Evolutionary conservation across 1,140 invertebrate species (phyloP).

Genomic region (Carcinoscorpius rotundicauda): DNA sequence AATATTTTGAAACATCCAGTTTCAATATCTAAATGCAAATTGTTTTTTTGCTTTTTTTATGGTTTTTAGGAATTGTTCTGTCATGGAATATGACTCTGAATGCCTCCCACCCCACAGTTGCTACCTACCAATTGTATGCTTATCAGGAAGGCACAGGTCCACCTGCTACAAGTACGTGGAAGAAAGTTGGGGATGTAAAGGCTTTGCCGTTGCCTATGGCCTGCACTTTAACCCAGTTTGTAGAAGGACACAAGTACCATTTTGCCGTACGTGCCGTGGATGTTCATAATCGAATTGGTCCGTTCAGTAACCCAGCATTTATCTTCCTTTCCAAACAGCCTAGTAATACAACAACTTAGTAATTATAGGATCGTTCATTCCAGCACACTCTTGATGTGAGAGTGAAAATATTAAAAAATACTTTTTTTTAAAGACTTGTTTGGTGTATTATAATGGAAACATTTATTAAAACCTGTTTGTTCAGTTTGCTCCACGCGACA

Average conservation of each 20-base stretch:
- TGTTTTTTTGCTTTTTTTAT: conserved; percentile 4
- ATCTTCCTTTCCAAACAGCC: no score
- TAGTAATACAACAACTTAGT: no score
- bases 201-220: conserved; percentile 89
- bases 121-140: conserved; percentile 82
- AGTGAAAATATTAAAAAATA: no score
- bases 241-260: conserved; percentile 77
- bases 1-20: neutral
- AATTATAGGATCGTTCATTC: no score
- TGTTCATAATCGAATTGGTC: conserved; percentile 8
- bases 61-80: conserved; percentile 17
- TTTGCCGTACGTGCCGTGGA: conserved; percentile 65
- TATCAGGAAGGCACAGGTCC: conserved; percentile 59
- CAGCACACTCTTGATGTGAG: no score
- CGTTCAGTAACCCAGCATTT: conserved; percentile 15
- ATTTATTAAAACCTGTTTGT: no score
- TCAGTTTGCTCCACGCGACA: no score
- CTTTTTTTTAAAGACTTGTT: no score
- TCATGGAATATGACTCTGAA: conserved; percentile 50
- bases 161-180: conserved; percentile 56
- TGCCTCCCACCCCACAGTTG: conserved; percentile 50
- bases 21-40: neutral
- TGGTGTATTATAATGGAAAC: no score
- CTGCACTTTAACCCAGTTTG: conserved; percentile 80
- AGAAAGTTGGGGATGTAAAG: conserved; percentile 89